phyloP scores from a whole-genome alignment of 1,140 invertebrate genomes.

The Aphidius gifuensis region DNA sequence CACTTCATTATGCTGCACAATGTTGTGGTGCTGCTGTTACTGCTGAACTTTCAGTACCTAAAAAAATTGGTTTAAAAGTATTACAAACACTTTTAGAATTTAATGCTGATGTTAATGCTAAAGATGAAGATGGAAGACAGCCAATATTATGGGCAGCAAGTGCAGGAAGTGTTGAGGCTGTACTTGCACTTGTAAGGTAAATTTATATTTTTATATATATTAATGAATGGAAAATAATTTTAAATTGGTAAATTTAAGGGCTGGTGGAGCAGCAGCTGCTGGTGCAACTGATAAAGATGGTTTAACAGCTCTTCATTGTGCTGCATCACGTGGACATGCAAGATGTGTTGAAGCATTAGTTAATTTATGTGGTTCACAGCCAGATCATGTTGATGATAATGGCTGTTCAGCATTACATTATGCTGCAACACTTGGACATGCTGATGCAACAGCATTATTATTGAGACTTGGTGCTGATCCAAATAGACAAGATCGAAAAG shows the following conservation, averaged over 20 bases:
- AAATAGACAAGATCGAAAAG: conserved; percentile 88
- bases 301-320: conserved; percentile 89
- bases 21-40: conserved; percentile 82
- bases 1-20: conserved; percentile 95
- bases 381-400: conserved; percentile 80
- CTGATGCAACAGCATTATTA: conserved; percentile 86
- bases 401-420: conserved; percentile 96
- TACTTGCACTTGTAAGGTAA: conserved; percentile 80
- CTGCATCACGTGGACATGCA: conserved; percentile 89
- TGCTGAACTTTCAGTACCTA: conserved; percentile 57
- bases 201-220: conserved; percentile 28
- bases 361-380: conserved; percentile 81
- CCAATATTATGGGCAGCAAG: conserved; percentile 96
- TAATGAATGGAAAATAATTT: not conserved
- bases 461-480: conserved; percentile 85
- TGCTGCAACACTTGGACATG: conserved; percentile 91
- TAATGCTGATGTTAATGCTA: conserved; percentile 76
- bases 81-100: conserved; percentile 79
- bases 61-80: conserved; percentile 71
- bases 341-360: conserved; percentile 89
- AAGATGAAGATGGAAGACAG: conserved; percentile 87
- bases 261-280: conserved; percentile 49
- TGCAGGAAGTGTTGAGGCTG: conserved; percentile 88
- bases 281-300: conserved; percentile 65
- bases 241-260: conserved; percentile 33